Evolutionary conservation across 2,888 invertebrate species (phyloP).

Genomic region (Ellobium chinense): DNA sequence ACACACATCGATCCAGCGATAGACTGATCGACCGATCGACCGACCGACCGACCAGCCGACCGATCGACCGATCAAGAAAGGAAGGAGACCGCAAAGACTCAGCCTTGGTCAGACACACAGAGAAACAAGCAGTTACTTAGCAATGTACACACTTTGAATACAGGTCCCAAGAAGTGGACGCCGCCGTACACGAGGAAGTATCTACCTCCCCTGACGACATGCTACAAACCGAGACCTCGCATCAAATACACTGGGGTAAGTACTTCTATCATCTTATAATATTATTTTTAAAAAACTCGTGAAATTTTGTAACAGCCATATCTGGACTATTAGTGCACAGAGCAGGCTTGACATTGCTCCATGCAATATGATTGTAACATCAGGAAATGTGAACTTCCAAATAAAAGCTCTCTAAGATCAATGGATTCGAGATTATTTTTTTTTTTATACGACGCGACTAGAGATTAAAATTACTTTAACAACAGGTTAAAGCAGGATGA

Average conservation of each 20-base stretch:
- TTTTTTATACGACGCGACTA: no score
- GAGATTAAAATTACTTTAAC: no score
- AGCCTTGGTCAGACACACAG: background rate
- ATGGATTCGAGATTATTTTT: no score
- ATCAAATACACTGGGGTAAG: slow-evolving; percentile 30
- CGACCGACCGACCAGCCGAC: background rate
- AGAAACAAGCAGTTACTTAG: background rate
- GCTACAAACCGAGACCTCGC: slow-evolving; percentile 2
- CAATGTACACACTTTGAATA: no score
- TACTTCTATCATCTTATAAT: background rate
- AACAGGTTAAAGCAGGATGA: no score
- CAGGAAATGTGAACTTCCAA: no score
- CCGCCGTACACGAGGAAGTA: slow-evolving; percentile 9
- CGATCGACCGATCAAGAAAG: background rate
- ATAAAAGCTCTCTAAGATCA: no score
- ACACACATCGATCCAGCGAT: background rate
- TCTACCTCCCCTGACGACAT: slow-evolving; percentile 9
- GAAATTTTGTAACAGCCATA: no score
- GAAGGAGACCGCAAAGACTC: background rate
- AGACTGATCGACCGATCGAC: background rate
- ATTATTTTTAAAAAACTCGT: background rate
- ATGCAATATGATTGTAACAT: no score
- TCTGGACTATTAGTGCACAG: no score
- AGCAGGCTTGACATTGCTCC: no score
- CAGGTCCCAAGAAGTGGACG: background rate